Evolutionary conservation across 2,888 invertebrate species (phyloP), one percentile per base, ranked within the genome.

Genomic region (Colletes collaris): DNA sequence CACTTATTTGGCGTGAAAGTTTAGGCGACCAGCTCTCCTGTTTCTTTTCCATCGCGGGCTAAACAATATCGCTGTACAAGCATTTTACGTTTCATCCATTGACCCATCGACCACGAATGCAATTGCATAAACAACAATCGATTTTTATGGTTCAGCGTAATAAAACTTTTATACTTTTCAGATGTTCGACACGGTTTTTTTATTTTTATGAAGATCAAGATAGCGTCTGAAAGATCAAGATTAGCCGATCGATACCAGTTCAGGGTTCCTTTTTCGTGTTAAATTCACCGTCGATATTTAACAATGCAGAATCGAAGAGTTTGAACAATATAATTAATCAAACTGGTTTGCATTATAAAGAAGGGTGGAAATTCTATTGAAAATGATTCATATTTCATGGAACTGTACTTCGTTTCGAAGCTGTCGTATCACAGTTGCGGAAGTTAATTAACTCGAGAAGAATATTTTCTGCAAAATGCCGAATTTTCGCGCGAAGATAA

Each of bases 1-100:
- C 16, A 44, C 76, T 52, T 86, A 77, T 84, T 83, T 74, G 79
- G 81, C 11, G 81, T 80, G 86, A 84, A 86, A 84, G 86, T 77
- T 56, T 37, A 13, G 53, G 19, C 44, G 62, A 82, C 73, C 53
- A 35, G 81, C 76, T 76, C 64, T 35, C 59, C 50, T 56, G 37
- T 71, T 76, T 71, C 50, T 67, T 64, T 70, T 66, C 62, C 49
- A 37, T 4, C 37, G 10, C 13, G 46, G 27, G n/a, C 3, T n/a
- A 37, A 44, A 68, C 35, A 4, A 0, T 4, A 56, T 13, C 11
- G 6, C 46, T 27, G 27, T 7, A 27, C 10, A 46, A 8, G 10
- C 6, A 46, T 46, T 16, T 8, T 8, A 46, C 10, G 8, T 46
- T 46, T 46, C 10, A 7, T 44, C 44, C 44, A 44, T 44, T 44